Conservation (phyloP, 2,113 vertebrate genomes). For the Myotis yumanensis region DNA sequence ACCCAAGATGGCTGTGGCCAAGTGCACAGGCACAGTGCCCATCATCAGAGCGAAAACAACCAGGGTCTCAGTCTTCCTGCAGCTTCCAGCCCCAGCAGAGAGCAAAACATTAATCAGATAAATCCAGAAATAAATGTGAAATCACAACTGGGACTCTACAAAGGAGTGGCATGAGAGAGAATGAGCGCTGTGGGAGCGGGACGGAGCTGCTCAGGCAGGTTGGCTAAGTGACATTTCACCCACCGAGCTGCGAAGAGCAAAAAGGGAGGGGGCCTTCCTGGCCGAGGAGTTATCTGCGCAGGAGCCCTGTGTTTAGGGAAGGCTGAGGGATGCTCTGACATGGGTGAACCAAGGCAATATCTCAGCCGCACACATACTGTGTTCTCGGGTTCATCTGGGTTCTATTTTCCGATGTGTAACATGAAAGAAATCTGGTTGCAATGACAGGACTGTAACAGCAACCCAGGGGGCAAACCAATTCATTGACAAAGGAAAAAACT, state of each 20-base stretch:
- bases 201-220: background rate
- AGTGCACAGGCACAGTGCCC: background rate
- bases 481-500: background rate
- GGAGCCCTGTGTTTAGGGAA: background rate
- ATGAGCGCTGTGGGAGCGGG: background rate
- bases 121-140: background rate
- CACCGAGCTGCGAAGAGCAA: background rate
- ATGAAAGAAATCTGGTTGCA: background rate
- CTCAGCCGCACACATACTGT: background rate
- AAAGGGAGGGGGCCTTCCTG: background rate
- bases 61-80: background rate
- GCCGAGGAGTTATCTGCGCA: background rate
- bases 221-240: background rate
- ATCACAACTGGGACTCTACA: background rate
- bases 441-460: background rate
- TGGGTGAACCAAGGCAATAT: background rate
- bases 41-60: background rate
- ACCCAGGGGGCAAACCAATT: background rate
- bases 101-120: background rate
- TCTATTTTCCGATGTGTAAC: background rate
- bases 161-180: background rate
- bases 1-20: no score
- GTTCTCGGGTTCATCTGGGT: background rate
- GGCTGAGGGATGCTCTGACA: accelerated
- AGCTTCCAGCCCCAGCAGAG: background rate